Base-by-base conservation (phyloP, 2,888 invertebrate genomes). In the Yponomeuta cagnagella region DNA sequence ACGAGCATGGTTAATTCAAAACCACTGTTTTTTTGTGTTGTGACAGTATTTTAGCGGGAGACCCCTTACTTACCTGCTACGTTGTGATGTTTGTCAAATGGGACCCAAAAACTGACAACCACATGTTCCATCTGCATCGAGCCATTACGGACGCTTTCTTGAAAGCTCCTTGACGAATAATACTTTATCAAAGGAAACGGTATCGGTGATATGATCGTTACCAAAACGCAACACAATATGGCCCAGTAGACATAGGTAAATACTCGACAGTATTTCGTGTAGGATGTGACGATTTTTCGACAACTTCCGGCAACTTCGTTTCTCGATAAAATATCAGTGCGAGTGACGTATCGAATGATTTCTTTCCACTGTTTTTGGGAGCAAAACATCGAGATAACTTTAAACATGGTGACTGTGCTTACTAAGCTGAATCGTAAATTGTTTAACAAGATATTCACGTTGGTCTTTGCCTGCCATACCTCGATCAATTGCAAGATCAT, bases 251-350 rank as follows among this genome's bases (percentile, higher is more conserved):
- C 1, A 8, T 70, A 70, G 12, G 63, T 63, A 12, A 70, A 23
- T n/a, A 6, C 63, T 2, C 70, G 63, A 33, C 63, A 63, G 43
- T 70, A 70, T 43, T 10, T n/a, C n/a, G 70, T 70, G 70, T 70
- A 70, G 15, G 15, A 23, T 9, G 15, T n/a, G 33, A 70, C 63
- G n/a, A 63, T 70, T 23, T 37, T 63, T 2, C 10, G 8, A 23
- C 33, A 31, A 3, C 0, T 31, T 23, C 12, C 70, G 37, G 63
- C 63, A n/a, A 12, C 37, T 8, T 23, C 31, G 10, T 43, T 15
- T n/a, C 70, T 31, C 1, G 63, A 63, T 43, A 4, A 8, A 33
- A 63, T 33, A 37, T 70, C 70, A 12, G 37, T 23, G 31, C 23
- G 30, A 2, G 70, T 70, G 8, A 70, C 63, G 23, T 63, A 70